Base-by-base conservation (phyloP, 2,888 invertebrate genomes). In the Lordiphosa andalusiaca region DNA sequence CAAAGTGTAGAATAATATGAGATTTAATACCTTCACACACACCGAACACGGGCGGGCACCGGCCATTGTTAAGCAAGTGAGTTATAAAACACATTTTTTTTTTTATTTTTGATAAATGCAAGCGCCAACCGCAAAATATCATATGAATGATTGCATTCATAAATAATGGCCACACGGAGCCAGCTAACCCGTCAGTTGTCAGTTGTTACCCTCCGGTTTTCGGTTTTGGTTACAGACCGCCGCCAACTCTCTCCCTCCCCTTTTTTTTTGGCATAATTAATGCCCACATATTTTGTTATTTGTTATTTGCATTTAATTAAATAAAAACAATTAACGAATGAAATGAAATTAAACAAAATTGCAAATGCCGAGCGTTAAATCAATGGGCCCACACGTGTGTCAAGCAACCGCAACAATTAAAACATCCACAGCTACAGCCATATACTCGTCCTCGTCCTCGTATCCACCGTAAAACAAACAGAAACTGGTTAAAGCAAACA, bases 261-360 rank as follows among this genome's bases (percentile, higher is more conserved):
- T 7, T 9, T 7, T 9, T 30, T 23, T 35, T 65, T 52, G 49
- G 50, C 50, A 56, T 57, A 75, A 80, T 72, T 76, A 61, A 84
- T 84, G 81, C 53, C 49, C 58, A 46, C 60, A 67, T 53, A 58
- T 77, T 81, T 52, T 56, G 62, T 61, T 66, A 77, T 85, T 85
- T 82, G 71, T 76, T 83, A 71, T 85, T 83, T 84, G 72, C 82
- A 73, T 83, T 83, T 85, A 85, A 83, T 83, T 83, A 85, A 83
- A 51, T 55, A 58, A 53, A 51, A 56, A 51, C 53, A 44, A 48
- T 37, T 41, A 57, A 30, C 10, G 33, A 13, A 38, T 10, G 80
- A 83, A 77, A 83, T 69, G 83, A 84, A 77, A 77, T 78, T 80
- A 67, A 78, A 65, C 62, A 56, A 44, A 60, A 71, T 63, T 48